A percentile compares a stretch with the other conserved stretches of the same genome.
phyloP scores from a whole-genome alignment of 2,797 vertebrate genomes.

The Cossypha caffra region DNA sequence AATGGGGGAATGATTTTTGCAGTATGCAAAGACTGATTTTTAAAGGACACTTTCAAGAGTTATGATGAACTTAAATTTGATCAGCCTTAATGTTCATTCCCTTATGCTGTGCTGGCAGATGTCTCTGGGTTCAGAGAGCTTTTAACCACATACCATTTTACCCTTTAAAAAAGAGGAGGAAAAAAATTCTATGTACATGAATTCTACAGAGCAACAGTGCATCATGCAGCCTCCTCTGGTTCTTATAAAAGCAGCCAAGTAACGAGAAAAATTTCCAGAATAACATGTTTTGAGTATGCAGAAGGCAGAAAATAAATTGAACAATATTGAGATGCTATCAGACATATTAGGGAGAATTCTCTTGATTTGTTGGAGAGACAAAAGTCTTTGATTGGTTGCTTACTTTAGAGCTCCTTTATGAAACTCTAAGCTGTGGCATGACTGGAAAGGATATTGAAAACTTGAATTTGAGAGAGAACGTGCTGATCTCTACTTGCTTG shows the following conservation, averaged over 20 bases:
- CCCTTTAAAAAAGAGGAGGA: neutral
- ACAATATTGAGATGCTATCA: neutral
- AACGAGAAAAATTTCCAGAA: neutral
- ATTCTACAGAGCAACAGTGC: neutral
- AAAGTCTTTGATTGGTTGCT: neutral
- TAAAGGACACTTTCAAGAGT: neutral
- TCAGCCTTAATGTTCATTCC: neutral
- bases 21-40: neutral
- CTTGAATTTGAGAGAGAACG: neutral
- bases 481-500: neutral
- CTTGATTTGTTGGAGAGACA: neutral
- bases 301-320: neutral
- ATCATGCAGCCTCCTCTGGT: neutral
- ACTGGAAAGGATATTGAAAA: neutral
- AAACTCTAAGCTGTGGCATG: neutral
- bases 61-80: neutral
- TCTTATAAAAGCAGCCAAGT: neutral
- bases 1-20: neutral
- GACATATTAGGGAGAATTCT: neutral
- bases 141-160: neutral
- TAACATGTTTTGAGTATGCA: neutral
- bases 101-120: neutral
- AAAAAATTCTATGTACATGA: neutral
- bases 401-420: neutral
- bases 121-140: neutral